Evolutionary conservation across 2,113 vertebrate species (phyloP), one percentile per base, ranked within the genome.

Genomic region (Camelus bactrianus): DNA sequence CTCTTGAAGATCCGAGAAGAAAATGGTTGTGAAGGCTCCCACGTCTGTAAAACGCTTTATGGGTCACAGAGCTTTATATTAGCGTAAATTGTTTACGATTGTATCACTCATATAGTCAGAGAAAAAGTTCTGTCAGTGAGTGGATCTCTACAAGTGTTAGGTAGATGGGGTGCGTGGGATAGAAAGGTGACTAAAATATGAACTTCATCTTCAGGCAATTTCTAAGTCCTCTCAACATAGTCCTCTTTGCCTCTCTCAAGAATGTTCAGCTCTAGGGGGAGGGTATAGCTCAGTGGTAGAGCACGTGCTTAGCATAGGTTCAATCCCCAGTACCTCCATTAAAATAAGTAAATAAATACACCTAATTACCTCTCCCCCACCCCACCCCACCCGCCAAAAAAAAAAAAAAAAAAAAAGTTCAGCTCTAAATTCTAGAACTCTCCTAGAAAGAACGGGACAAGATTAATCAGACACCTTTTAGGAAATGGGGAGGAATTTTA

Each of bases 351-450:
- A 42, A 42, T 42, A 42, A 42, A 42, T 42, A 42, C 38, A 42
- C 38, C 38, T 42, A 42, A 42, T 42, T 42, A 42, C 38, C 38
- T 42, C 38, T 42, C 38, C 38, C 38, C 38, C 38, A 42, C 38
- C 38, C 38, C 38, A 42, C 38, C 38, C 38, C 38, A 42, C 38
- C 38, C 38, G 38, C 38, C 38, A 38, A 35, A 35, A 35, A 42
- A 42, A 42, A 42, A 42, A 42, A 42, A 42, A 42, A 76, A 17
- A 76, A 75, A 30, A 28, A 50, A 32, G 32, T 56, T 81, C 26
- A 87, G 19, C 52, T 94, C 19, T 91, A 80, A 96, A 86, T 82
- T 83, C 52, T 87, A 79, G 70, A 89, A 77, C 56, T 72, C 16
- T 35, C 42, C n/a, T 28, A n/a, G 62, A 46, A 91, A 91, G 48